Conservation (phyloP, 2,113 vertebrate genomes). For the Seriola dumerili region DNA sequence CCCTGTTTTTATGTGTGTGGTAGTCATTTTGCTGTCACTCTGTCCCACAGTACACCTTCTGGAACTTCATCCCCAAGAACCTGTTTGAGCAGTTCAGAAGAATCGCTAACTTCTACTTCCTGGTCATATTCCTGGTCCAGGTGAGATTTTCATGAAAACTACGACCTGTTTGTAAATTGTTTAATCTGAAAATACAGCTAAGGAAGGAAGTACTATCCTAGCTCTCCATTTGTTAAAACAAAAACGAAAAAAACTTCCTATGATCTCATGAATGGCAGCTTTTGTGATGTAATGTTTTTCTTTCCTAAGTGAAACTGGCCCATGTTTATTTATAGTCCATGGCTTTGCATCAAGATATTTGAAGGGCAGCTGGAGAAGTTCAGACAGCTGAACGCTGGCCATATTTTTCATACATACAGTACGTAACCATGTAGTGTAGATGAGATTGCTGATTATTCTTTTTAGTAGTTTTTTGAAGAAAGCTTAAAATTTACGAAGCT, state of each 20-base stretch:
- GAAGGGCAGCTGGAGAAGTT: slow-evolving; percentile 1
- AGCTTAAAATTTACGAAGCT: not conserved
- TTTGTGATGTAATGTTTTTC: not conserved
- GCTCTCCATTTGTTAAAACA: not conserved
- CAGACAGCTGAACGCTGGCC: not conserved
- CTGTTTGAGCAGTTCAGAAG: slow-evolving; percentile 99
- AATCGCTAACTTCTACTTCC: slow-evolving; percentile 99
- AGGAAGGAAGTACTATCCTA: not conserved
- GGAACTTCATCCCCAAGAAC: slow-evolving; percentile 99
- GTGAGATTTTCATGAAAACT: slow-evolving; percentile 79
- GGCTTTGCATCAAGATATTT: slow-evolving; percentile 3
- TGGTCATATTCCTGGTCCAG: slow-evolving; percentile 99
- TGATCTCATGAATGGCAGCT: not conserved
- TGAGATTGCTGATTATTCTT: too few relatives aligned
- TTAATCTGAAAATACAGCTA: not conserved
- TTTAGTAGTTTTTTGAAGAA: not conserved
- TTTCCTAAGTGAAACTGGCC: not conserved
- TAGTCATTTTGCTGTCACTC: slow-evolving; percentile 19
- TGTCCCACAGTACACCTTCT: slow-evolving; percentile 92
- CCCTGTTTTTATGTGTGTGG: not conserved
- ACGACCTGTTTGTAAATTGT: not conserved
- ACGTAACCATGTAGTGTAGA: not conserved
- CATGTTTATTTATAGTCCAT: not conserved
- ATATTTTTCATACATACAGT: not conserved
- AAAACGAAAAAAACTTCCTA: not conserved